Conservation (phyloP, 2,797 vertebrate species). For the Calcarius lapponicus region DNA sequence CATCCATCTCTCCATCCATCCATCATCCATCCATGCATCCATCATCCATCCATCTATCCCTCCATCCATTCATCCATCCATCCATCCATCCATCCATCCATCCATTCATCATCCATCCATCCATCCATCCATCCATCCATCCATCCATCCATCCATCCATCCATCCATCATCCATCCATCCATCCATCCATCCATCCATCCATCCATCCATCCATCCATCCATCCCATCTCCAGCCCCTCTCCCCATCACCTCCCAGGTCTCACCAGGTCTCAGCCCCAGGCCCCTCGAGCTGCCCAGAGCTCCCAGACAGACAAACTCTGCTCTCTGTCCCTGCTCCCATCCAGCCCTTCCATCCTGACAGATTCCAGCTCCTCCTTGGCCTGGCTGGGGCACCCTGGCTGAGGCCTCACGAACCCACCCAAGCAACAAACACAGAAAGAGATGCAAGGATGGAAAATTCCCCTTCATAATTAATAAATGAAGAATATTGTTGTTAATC, state of each 20-base stretch:
- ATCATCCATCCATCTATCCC: neutral
- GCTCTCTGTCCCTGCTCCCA: neutral
- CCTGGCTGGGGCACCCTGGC: accelerated
- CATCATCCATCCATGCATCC: neutral
- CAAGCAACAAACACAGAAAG: slow-evolving; percentile 40
- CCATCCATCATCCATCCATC: neutral
- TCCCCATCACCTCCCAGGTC: accelerated
- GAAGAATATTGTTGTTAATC: slow-evolving; percentile 85
- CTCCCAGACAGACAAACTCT: neutral
- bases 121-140: neutral
- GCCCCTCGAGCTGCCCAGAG: accelerated
- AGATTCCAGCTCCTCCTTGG: neutral
- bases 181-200: no score
- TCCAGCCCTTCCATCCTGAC: neutral
- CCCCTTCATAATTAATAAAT: slow-evolving; percentile 86
- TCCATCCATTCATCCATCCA: neutral
- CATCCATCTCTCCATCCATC: neutral
- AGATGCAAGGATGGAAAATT: slow-evolving; percentile 72
- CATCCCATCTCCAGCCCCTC: neutral
- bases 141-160: neutral
- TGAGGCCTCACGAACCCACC: neutral
- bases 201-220: neutral
- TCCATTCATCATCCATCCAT: neutral
- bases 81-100: neutral
- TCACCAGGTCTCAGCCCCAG: neutral